A percentile compares a stretch with the other conserved stretches of the same genome.
Conservation (phyloP, 2,797 vertebrate species). For the Hirundo rustica region DNA sequence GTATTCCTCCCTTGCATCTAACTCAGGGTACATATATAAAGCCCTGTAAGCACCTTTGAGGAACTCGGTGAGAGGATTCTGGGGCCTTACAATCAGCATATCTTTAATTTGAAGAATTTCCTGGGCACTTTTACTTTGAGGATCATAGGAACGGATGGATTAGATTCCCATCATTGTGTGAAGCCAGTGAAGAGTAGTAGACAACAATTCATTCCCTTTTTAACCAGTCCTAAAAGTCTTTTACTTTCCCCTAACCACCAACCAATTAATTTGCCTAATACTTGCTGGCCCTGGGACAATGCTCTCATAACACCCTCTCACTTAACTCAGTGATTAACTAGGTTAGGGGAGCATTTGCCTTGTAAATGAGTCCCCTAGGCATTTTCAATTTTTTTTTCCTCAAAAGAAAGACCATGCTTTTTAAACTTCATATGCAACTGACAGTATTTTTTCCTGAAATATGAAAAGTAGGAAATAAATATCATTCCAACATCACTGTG, state of each 20-base stretch:
- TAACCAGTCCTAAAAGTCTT: constrained; percentile 14
- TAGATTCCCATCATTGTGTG: background rate
- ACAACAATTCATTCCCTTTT: constrained; percentile 9
- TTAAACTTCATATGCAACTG: background rate
- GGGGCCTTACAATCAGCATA: background rate
- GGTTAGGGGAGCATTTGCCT: constrained; percentile 51
- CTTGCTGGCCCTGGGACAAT: constrained; percentile 35
- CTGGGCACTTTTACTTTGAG: background rate
- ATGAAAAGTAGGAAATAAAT: background rate
- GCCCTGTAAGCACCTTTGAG: background rate
- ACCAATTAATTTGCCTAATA: constrained; percentile 52
- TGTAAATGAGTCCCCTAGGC: constrained; percentile 40
- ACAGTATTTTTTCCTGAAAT: background rate
- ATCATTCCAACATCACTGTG: background rate
- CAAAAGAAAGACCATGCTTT: background rate
- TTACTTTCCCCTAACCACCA: constrained; percentile 56
- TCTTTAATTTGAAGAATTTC: background rate
- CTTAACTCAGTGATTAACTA: constrained; percentile 52
- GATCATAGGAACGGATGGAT: background rate
- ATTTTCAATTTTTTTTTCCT: background rate
- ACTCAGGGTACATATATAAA: background rate
- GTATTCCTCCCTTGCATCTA: background rate
- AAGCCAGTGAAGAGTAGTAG: background rate
- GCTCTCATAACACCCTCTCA: constrained; percentile 4
- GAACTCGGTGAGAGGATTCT: background rate